Evolutionary conservation across 2,797 vertebrate genomes (phyloP).

Genomic region (Alfaro cultratus): DNA sequence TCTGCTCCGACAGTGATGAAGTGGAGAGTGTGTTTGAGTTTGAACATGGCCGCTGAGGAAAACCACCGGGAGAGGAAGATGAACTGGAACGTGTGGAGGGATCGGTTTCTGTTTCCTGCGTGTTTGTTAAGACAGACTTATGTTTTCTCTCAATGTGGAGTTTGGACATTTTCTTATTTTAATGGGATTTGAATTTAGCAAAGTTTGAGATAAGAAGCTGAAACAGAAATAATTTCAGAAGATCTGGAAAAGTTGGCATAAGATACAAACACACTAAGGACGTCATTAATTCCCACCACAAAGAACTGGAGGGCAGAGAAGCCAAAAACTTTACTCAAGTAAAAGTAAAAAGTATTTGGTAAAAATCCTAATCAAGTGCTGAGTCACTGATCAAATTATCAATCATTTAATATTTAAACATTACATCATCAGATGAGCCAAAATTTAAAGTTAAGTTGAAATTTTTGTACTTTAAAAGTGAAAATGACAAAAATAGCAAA

Average conservation of each 20-base stretch:
- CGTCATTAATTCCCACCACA: no score
- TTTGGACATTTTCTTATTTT: background rate
- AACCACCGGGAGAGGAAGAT: constrained; percentile 34
- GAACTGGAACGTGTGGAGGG: background rate
- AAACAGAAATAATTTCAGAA: background rate
- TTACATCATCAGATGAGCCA: no score
- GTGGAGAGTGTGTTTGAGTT: constrained; percentile 51
- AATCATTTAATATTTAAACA: no score
- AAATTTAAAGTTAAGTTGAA: no score
- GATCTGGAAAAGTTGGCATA: background rate
- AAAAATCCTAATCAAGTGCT: no score
- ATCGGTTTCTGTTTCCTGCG: background rate
- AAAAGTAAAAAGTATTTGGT: no score
- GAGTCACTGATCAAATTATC: no score
- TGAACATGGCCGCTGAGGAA: constrained; percentile 43
- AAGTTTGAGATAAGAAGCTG: background rate
- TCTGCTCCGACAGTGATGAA: constrained; percentile 74
- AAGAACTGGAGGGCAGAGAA: no score
- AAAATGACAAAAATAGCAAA: no score
- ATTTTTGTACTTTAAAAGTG: no score
- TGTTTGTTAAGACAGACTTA: background rate
- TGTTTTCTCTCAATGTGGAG: background rate
- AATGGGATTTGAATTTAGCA: no score
- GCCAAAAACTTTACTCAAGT: no score
- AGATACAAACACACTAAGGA: background rate